Percentiles rank a stretch among this genome's conserved stretches.
phyloP scores from a whole-genome alignment of 1,140 invertebrate genomes.

The Trichomalopsis sarcophagae region DNA sequence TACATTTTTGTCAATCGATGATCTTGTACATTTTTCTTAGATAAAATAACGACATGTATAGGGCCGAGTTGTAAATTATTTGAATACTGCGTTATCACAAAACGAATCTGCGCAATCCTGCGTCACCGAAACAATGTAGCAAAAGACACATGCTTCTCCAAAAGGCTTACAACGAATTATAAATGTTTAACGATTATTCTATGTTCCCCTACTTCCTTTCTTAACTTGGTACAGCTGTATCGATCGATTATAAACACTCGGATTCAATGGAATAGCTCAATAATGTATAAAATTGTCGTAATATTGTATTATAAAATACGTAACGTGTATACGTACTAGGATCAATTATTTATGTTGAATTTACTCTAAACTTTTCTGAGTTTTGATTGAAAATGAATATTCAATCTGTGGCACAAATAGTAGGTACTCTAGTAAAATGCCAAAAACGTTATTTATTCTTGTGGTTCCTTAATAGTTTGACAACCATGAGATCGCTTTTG shows the following conservation, averaged over 20 bases:
- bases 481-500: not conserved
- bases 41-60: not conserved
- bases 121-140: not conserved
- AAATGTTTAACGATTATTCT: slow-evolving; percentile 8
- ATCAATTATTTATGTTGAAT: not conserved
- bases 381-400: slow-evolving; percentile 20
- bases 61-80: not conserved
- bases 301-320: slow-evolving; percentile 41
- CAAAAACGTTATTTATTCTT: not conserved
- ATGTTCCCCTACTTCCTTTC: not conserved
- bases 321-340: not conserved
- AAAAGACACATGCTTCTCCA: slow-evolving; percentile 30
- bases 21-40: not conserved
- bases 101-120: not conserved
- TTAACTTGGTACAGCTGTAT: not conserved
- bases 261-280: not conserved
- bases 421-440: slow-evolving; percentile 31
- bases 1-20: not conserved
- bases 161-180: not conserved
- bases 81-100: slow-evolving; percentile 37
- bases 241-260: slow-evolving; percentile 19
- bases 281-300: slow-evolving; percentile 32
- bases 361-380: slow-evolving; percentile 2
- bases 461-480: not conserved
- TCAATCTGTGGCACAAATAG: slow-evolving; percentile 33